A percentile compares a stretch with the other conserved stretches of the same genome.
These are phyloP conservation scores for Trialeurodes vaporariorum DNA, from an alignment of 1,140 invertebrate genomes.

Conservation along the genomic window DNA sequence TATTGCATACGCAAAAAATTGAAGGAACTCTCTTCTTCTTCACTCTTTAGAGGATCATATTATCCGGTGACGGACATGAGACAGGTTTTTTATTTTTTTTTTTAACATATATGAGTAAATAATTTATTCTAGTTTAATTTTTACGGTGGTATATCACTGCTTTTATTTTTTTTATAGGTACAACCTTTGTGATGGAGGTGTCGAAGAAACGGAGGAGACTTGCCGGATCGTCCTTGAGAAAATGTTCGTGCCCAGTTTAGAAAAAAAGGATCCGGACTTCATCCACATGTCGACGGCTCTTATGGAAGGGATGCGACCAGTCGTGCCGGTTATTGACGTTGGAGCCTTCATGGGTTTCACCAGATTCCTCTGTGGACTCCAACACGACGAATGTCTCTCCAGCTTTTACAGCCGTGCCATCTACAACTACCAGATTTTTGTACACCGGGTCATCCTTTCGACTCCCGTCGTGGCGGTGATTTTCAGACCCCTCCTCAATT, in stretches of 20 bases:
- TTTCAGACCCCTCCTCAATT: constrained; percentile 36
- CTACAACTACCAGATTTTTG: constrained; percentile 34
- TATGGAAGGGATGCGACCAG: constrained; percentile 36
- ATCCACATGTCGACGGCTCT: constrained; percentile 36
- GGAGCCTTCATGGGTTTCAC: constrained; percentile 36
- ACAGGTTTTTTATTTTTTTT: no score
- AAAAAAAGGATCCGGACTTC: constrained; percentile 38
- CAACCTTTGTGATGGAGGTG: constrained; percentile 40
- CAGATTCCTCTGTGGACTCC: constrained; percentile 18
- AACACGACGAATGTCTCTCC: not conserved
- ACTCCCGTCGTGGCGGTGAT: constrained; percentile 32
- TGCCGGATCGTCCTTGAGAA: constrained; percentile 33
- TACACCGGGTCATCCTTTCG: constrained; percentile 34
- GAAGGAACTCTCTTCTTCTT: no score
- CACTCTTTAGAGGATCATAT: no score
- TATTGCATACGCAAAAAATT: no score
- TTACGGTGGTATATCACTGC: no score
- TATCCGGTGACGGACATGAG: no score
- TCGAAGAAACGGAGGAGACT: constrained; percentile 35
- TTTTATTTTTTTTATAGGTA: constrained; percentile 37
- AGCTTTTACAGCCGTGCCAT: constrained; percentile 32
- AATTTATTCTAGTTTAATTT: no score
- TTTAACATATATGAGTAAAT: no score
- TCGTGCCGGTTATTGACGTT: constrained; percentile 35
- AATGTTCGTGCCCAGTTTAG: constrained; percentile 34